These are phyloP conservation scores for Lepus townsendii DNA, from an alignment of 2,797 vertebrate species.

Conservation along the genomic window DNA sequence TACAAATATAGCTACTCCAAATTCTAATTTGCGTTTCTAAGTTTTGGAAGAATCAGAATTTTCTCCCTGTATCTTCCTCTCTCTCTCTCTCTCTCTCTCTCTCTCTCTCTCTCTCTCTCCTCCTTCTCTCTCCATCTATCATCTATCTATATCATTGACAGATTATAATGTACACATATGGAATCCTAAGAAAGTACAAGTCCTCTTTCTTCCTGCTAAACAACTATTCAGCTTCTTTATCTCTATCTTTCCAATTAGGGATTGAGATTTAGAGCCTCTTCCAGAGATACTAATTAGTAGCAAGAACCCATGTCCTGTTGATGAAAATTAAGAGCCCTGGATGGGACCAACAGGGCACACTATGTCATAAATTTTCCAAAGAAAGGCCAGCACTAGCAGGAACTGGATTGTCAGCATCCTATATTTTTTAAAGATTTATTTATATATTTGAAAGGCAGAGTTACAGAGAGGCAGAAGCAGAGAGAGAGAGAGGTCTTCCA, in stretches of 20 bases:
- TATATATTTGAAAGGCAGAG: too few relatives aligned
- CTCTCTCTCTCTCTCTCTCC: background rate
- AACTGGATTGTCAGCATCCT: too few relatives aligned
- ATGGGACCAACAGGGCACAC: background rate
- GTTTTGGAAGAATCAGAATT: background rate
- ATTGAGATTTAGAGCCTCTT: background rate
- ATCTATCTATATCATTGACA: background rate
- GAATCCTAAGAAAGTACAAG: background rate
- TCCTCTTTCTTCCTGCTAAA: rapidly evolving
- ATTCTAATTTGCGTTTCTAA: background rate
- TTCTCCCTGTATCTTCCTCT: background rate
- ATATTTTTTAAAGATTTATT: too few relatives aligned
- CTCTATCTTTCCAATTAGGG: background rate
- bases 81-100: background rate
- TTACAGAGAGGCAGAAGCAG: too few relatives aligned
- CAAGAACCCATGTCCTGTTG: background rate
- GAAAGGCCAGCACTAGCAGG: too few relatives aligned
- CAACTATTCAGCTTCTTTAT: background rate
- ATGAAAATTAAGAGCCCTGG: background rate
- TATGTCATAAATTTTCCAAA: background rate
- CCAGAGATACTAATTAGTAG: background rate
- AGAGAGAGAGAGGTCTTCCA: too few relatives aligned
- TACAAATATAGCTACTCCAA: background rate
- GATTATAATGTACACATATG: background rate
- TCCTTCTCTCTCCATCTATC: background rate